These are phyloP conservation scores for Umimayanthus chanpuru DNA, from an alignment of 92 coral and sea anemone genomes.

Conservation along the genomic window DNA sequence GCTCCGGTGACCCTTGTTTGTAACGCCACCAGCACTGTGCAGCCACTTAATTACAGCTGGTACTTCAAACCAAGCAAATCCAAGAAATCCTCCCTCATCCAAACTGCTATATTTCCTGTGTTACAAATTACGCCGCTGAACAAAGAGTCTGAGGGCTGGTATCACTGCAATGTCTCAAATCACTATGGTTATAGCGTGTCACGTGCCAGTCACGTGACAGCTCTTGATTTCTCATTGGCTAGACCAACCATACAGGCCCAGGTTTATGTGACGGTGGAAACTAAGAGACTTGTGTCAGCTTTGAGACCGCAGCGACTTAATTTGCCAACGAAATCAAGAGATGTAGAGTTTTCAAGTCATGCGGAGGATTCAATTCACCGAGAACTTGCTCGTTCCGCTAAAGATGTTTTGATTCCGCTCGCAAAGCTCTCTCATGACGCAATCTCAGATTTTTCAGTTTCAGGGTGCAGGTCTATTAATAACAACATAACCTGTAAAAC, in stretches of 20 bases:
- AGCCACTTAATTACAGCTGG: slow-evolving; percentile 71
- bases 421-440: slow-evolving; percentile 54
- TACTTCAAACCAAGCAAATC: slow-evolving; percentile 51
- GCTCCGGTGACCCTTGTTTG: slow-evolving; percentile 59
- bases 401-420: slow-evolving; percentile 30
- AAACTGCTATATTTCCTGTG: slow-evolving; percentile 56
- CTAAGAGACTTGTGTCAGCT: background rate
- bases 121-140: slow-evolving; percentile 40
- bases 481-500: slow-evolving; percentile 45
- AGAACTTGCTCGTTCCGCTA: slow-evolving; percentile 22
- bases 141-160: slow-evolving; percentile 59
- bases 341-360: background rate
- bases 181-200: slow-evolving; percentile 65
- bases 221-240: slow-evolving; percentile 57
- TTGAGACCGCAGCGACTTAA: background rate
- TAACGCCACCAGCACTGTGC: slow-evolving; percentile 46
- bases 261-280: slow-evolving; percentile 21
- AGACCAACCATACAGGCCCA: slow-evolving; percentile 51
- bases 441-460: slow-evolving; percentile 21
- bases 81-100: slow-evolving; percentile 31
- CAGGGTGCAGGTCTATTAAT: slow-evolving; percentile 26
- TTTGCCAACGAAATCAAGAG: background rate
- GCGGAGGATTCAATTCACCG: slow-evolving; percentile 2
- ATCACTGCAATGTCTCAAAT: slow-evolving; percentile 70
- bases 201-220: slow-evolving; percentile 54